Conservation (phyloP, 1,140 invertebrate genomes). For the Musca domestica region DNA sequence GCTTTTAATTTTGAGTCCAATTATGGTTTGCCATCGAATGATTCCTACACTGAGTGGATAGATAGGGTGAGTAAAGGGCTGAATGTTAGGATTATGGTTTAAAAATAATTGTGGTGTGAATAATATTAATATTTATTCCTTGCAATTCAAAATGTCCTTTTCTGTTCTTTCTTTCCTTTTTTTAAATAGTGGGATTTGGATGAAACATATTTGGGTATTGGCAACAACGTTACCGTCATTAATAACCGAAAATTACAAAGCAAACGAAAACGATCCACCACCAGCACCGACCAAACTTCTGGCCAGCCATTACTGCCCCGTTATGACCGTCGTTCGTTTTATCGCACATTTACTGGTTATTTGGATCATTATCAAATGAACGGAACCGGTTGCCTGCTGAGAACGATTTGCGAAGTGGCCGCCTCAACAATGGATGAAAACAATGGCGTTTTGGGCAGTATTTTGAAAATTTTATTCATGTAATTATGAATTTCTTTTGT, state of each 20-base stretch:
- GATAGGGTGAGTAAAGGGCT: constrained; percentile 36
- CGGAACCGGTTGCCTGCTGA: constrained; percentile 55
- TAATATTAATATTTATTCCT: too few species aligned
- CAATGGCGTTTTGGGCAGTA: constrained; percentile 56
- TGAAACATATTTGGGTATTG: constrained; percentile 35
- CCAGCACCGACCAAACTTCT: constrained; percentile 22
- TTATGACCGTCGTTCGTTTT: constrained; percentile 40
- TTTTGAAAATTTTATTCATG: constrained; percentile 58
- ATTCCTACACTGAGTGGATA: constrained; percentile 42
- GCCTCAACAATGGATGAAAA: constrained; percentile 49
- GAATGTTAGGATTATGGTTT: neutral
- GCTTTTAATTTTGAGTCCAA: constrained; percentile 75
- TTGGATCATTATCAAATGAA: constrained; percentile 55
- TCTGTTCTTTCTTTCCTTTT: neutral
- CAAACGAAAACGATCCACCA: too few species aligned
- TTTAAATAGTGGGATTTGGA: constrained; percentile 42
- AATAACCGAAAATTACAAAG: constrained; percentile 30
- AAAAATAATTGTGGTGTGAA: neutral
- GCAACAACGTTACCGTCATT: constrained; percentile 41
- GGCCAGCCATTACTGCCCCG: constrained; percentile 23
- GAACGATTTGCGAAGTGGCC: constrained; percentile 57
- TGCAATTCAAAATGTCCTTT: too few species aligned
- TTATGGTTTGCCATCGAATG: constrained; percentile 58
- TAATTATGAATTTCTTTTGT: constrained; percentile 37
- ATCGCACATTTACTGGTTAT: constrained; percentile 41